These are phyloP conservation scores for Aegithalos caudatus DNA, from an alignment of 2,113 vertebrate genomes.

Conservation along the genomic window DNA sequence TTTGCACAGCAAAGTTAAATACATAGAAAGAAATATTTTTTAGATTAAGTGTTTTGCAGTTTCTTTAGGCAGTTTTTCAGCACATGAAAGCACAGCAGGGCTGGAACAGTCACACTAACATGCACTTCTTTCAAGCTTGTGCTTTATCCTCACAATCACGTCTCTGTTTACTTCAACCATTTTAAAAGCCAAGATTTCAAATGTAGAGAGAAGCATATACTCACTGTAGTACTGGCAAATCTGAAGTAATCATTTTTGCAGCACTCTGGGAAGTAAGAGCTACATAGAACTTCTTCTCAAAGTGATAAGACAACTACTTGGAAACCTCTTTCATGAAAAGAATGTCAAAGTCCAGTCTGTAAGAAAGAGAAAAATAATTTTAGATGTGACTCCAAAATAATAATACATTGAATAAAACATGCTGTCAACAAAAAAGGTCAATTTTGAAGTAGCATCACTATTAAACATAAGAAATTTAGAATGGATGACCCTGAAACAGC, in stretches of 20 bases:
- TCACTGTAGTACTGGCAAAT: constrained; percentile 94
- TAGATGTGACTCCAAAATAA: not conserved
- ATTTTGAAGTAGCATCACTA: not conserved
- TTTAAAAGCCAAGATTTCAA: not conserved
- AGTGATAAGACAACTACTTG: constrained; percentile 37
- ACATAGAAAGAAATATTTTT: not conserved
- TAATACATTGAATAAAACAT: not conserved
- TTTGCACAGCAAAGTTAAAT: not conserved
- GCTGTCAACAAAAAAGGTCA: not conserved
- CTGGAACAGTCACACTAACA: not conserved
- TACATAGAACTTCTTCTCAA: constrained; percentile 65
- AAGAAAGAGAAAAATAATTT: constrained; percentile 1
- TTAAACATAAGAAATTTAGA: not conserved
- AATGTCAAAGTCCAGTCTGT: constrained; percentile 47
- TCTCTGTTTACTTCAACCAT: not conserved
- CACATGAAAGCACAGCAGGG: not conserved
- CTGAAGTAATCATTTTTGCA: constrained; percentile 93
- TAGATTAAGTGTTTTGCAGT: not conserved
- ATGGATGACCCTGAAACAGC: not conserved
- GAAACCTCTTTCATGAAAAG: constrained; percentile 49
- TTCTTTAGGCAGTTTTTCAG: not conserved
- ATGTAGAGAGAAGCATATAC: constrained; percentile 46
- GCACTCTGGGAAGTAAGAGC: constrained; percentile 56
- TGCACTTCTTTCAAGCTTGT: not conserved
- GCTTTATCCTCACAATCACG: not conserved